phyloP scores from a whole-genome alignment of 1,140 invertebrate genomes.

The Dinoponera quadriceps region DNA sequence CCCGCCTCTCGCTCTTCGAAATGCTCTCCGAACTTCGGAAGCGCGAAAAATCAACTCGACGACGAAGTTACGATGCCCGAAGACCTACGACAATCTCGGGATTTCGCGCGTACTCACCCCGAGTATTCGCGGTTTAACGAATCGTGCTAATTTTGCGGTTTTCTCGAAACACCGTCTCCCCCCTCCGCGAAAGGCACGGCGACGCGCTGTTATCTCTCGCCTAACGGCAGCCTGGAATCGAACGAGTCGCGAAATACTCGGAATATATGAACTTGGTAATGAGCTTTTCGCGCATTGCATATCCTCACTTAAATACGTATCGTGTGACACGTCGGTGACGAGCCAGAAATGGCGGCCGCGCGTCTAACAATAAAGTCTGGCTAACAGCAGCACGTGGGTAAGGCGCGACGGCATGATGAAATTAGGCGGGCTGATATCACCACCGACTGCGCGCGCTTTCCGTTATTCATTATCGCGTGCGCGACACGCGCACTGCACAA shows the following conservation, averaged over 20 bases:
- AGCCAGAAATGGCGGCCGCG: constrained; percentile 48
- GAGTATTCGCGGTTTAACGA: no score
- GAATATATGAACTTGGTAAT: constrained; percentile 5
- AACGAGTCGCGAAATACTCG: background rate
- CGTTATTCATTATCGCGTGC: background rate
- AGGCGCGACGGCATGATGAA: constrained; percentile 37
- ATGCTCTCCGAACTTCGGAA: background rate
- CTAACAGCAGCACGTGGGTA: background rate
- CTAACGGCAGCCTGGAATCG: no score
- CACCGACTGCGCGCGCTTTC: background rate
- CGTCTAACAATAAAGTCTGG: constrained; percentile 53
- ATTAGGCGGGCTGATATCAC: constrained; percentile 40
- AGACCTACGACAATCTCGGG: no score
- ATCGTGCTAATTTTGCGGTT: no score
- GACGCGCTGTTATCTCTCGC: no score
- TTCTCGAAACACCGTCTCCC: no score
- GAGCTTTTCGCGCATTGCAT: background rate
- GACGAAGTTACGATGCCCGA: no score
- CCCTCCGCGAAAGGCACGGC: no score
- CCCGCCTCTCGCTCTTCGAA: background rate
- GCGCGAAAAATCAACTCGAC: background rate
- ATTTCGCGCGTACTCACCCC: no score
- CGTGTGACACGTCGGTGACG: constrained; percentile 16
- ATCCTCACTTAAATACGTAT: constrained; percentile 48
- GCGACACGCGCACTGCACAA: background rate